Base-by-base conservation (phyloP, 2,888 invertebrate species). In the Pyrrhosoma nymphula region DNA sequence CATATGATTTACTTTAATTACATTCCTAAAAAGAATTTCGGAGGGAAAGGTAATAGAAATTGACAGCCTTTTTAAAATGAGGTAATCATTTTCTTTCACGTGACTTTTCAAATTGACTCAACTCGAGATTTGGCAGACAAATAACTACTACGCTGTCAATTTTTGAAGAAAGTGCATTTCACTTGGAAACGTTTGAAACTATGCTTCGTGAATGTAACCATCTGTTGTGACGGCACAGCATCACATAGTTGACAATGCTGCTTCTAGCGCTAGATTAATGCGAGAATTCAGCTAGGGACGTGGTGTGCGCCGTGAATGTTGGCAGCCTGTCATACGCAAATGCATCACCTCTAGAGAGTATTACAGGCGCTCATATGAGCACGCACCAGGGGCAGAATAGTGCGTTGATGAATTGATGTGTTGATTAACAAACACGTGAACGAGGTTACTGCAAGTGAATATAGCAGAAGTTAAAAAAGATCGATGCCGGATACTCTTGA, bases 381-480 rank as follows among this genome's bases (percentile, higher is more conserved):
- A 20, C 69, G 69, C 69, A 26, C 2, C 60, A 14, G 60, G 60
- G 26, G 69, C 23, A 20, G 69, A n/a, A 97, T 12, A 23, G 69
- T 30, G 10, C 82, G 30, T 82, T 14, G 75, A 75, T 75, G 75
- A 75, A 75, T n/a, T 30, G n/a, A n/a, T 30, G 75, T 30, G 75
- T 75, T 75, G 30, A 82, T 82, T 14, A 82, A 82, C 82, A 82
- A 82, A 35, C 82, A 35, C 16, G 60, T 20, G 16, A 3, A 60
- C 60, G 60, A 14, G 20, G 6, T 60, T 10, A 60, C 20, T 20
- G 60, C 1, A 20, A 60, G 3, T 4, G 2, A 60, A 60, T 2
- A 60, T 60, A 20, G 18, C 60, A 12, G 16, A 20, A 60, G 18
- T 60, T 2, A 20, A 20, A 60, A 60, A 60, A 60, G 18, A 20